phyloP scores from a whole-genome alignment of 2,888 invertebrate genomes.

The Pecten maximus region DNA sequence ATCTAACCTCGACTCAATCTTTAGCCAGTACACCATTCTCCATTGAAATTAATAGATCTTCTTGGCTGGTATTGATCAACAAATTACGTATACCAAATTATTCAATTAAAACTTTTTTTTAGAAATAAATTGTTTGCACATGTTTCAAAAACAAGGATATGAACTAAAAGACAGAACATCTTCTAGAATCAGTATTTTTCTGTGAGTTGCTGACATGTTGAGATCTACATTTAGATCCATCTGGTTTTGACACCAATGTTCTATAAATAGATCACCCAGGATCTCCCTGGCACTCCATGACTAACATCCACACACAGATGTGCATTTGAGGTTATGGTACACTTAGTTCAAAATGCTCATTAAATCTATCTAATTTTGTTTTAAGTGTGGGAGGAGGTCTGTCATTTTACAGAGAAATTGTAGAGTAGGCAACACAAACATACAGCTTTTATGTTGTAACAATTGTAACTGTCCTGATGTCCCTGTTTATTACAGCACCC shows the following conservation, averaged over 20 bases:
- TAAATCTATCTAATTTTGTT: not conserved
- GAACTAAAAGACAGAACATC: not conserved
- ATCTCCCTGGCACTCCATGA: not conserved
- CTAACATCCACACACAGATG: not conserved
- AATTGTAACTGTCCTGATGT: too few species aligned
- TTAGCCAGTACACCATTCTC: not conserved
- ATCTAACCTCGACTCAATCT: not conserved
- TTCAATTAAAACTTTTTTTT: too few species aligned
- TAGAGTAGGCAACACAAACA: not conserved
- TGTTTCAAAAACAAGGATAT: not conserved
- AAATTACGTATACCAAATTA: too few species aligned
- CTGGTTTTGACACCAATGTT: not conserved
- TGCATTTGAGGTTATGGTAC: not conserved
- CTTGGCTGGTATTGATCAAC: not conserved
- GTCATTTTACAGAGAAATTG: not conserved
- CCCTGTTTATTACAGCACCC: not conserved
- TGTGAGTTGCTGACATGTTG: not conserved
- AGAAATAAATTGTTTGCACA: not conserved
- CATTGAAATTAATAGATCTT: not conserved
- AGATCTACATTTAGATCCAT: not conserved
- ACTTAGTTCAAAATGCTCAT: constrained; percentile 8
- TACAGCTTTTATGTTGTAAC: not conserved
- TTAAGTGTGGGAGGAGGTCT: not conserved
- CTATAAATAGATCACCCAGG: constrained; percentile 25
- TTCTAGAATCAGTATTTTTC: not conserved